A percentile compares a stretch with the other conserved stretches of the same genome.
These are phyloP conservation scores for Hirtodrosophila alboralis DNA, from an alignment of 2,888 invertebrate genomes.

Conservation along the genomic window DNA sequence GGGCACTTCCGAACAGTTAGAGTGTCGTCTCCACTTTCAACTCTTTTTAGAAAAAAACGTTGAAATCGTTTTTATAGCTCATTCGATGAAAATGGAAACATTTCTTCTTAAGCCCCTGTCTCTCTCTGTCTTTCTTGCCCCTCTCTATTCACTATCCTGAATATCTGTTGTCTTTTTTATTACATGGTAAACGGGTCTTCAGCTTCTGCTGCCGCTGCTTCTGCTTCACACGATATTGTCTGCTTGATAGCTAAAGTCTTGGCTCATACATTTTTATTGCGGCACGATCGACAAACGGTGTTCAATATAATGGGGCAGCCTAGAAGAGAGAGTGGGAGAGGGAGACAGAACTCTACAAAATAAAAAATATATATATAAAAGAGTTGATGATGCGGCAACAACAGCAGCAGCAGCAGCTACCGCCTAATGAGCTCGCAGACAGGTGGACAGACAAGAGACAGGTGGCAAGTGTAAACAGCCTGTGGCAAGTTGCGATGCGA, in stretches of 20 bases:
- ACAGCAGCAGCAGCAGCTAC: conserved; percentile 30
- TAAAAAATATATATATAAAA: neutral
- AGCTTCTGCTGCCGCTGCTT: conserved; percentile 33
- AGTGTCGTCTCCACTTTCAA: neutral
- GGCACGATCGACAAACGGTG: conserved; percentile 77
- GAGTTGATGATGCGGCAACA: conserved; percentile 20
- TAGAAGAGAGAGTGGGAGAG: conserved; percentile 3
- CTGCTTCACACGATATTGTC: conserved; percentile 76
- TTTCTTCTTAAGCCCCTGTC: conserved; percentile 17
- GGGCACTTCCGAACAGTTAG: conserved; percentile 49
- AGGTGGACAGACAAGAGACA: too few relatives aligned
- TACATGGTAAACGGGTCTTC: conserved; percentile 52
- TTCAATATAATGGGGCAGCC: conserved; percentile 66
- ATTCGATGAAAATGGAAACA: conserved; percentile 57
- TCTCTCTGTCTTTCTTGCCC: neutral
- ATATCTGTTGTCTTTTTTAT: conserved; percentile 44
- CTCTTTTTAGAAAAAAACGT: neutral
- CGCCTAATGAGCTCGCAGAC: conserved; percentile 50
- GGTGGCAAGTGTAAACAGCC: conserved; percentile 42
- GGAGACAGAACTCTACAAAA: neutral
- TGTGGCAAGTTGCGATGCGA: conserved; percentile 23
- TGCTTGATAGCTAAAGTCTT: conserved; percentile 64
- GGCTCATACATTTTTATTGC: conserved; percentile 78
- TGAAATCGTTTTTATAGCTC: conserved; percentile 33
- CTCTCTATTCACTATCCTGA: neutral